Conservation (phyloP, 2,113 vertebrate species). For the Toxotes chatareus region DNA sequence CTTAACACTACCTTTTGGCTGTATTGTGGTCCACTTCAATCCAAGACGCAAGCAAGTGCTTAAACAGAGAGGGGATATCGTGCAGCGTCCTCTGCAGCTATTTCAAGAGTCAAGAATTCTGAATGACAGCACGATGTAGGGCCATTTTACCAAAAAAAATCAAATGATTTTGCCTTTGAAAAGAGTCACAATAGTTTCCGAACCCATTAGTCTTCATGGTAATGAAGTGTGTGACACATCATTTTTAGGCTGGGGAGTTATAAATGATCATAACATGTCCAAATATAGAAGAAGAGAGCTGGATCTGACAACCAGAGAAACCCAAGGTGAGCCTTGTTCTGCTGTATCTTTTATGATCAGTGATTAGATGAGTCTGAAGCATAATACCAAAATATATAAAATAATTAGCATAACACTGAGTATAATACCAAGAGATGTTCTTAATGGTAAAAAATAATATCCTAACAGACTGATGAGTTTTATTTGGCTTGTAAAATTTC, state of each 20-base stretch:
- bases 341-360: background rate
- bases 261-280: slow-evolving; percentile 32
- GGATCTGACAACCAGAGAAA: slow-evolving; percentile 35
- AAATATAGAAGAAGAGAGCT: slow-evolving; percentile 9
- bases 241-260: slow-evolving; percentile 37
- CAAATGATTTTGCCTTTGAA: slow-evolving; percentile 46
- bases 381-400: slow-evolving; percentile 10
- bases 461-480: background rate
- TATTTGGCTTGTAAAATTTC: slow-evolving; percentile 13
- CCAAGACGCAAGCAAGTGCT: slow-evolving; percentile 21
- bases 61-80: slow-evolving; percentile 27
- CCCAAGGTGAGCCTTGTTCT: slow-evolving; percentile 14
- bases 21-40: slow-evolving; percentile 44
- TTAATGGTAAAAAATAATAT: background rate
- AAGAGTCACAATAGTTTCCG: slow-evolving; percentile 40
- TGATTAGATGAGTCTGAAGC: slow-evolving; percentile 5
- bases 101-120: slow-evolving; percentile 41
- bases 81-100: slow-evolving; percentile 32
- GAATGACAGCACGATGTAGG: slow-evolving; percentile 33
- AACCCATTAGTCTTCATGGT: slow-evolving; percentile 44
- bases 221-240: slow-evolving; percentile 60
- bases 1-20: slow-evolving; percentile 57
- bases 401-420: slow-evolving; percentile 13
- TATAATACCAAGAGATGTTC: background rate
- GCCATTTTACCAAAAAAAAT: background rate